These are phyloP conservation scores for Pangasius mekongensis DNA, from an alignment of 2,797 vertebrate genomes.

Conservation along the genomic window DNA sequence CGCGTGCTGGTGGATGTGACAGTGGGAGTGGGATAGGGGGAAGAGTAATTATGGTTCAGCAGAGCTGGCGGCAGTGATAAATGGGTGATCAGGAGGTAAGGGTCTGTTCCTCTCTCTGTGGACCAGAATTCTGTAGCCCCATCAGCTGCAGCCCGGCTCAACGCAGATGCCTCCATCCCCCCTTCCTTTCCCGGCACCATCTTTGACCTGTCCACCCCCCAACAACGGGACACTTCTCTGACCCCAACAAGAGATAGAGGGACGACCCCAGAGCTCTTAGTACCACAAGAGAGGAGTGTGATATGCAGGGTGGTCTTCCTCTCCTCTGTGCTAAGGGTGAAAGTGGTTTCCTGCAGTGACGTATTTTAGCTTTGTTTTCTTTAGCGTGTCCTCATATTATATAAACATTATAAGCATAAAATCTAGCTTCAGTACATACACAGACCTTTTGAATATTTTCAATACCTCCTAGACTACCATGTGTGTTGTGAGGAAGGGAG, in stretches of 20 bases:
- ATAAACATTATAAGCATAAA: neutral
- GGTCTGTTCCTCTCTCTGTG: conserved; percentile 88
- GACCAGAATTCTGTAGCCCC: conserved; percentile 89
- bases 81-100: conserved; percentile 97
- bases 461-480: conserved; percentile 62
- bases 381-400: too few relatives aligned
- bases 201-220: conserved; percentile 19
- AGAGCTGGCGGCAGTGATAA: conserved; percentile 99
- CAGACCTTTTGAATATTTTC: conserved; percentile 43
- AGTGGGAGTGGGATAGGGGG: conserved; percentile 72
- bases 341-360: neutral
- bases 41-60: conserved; percentile 99
- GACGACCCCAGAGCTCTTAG: conserved; percentile 26
- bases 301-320: conserved; percentile 46
- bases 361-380: neutral
- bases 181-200: conserved; percentile 40
- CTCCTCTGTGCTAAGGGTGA: neutral
- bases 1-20: conserved; percentile 56
- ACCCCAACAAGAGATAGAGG: conserved; percentile 25
- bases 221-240: conserved; percentile 32
- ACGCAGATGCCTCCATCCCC: conserved; percentile 43
- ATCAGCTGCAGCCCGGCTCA: conserved; percentile 80
- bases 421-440: neutral
- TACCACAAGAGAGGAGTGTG: conserved; percentile 12
- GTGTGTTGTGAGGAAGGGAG: conserved; percentile 41